Conservation (phyloP, 1,140 invertebrate species). For the Potamilus streckersoni region DNA sequence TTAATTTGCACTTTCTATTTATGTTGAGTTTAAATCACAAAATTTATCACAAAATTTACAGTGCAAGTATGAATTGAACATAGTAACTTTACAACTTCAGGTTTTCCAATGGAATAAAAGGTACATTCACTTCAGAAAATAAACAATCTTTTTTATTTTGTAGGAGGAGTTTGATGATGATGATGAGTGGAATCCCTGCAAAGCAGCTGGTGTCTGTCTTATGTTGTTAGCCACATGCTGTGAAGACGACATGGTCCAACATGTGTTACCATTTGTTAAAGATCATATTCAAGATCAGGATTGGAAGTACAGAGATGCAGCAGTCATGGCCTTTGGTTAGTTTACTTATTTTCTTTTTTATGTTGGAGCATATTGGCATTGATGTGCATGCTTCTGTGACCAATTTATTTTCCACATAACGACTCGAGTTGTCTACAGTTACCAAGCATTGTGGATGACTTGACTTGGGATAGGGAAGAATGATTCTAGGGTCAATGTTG, state of each 20-base stretch:
- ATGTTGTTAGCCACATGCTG: conserved; percentile 98
- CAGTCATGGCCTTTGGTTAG: conserved; percentile 96
- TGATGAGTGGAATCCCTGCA: conserved; percentile 99
- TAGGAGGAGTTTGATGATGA: conserved; percentile 79
- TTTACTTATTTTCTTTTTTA: background rate
- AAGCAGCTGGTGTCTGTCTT: conserved; percentile 98
- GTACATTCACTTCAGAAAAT: too few species aligned
- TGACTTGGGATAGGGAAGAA: too few species aligned
- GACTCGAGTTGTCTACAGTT: background rate
- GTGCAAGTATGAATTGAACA: too few species aligned
- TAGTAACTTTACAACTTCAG: too few species aligned
- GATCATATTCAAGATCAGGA: conserved; percentile 93
- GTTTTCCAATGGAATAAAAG: too few species aligned
- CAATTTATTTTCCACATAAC: background rate
- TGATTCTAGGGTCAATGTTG: too few species aligned
- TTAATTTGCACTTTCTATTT: too few species aligned
- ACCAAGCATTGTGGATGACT: too few species aligned
- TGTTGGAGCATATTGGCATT: background rate
- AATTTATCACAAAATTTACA: too few species aligned
- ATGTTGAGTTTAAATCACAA: too few species aligned
- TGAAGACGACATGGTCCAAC: conserved; percentile 95
- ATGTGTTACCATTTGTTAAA: conserved; percentile 97
- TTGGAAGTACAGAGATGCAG: conserved; percentile 96
- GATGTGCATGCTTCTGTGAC: background rate
- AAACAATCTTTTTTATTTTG: conserved; percentile 4